These are phyloP conservation scores for Leucoraja ocellata DNA, from an alignment of 2,797 vertebrate genomes.

Conservation along the genomic window DNA sequence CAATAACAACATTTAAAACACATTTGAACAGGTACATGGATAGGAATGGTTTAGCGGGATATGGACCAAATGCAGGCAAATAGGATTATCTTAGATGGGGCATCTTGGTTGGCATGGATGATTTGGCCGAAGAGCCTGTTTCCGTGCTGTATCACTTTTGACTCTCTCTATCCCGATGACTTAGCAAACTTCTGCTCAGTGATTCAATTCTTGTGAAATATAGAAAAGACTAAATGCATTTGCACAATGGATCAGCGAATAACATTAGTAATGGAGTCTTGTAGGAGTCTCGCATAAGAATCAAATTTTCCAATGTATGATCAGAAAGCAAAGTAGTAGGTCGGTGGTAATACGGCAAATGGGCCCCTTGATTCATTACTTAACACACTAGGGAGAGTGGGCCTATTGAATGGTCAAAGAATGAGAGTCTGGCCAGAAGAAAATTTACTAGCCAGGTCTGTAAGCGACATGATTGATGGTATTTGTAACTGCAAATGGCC, in stretches of 20 bases:
- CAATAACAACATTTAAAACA: no score
- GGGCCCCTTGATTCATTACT: neutral
- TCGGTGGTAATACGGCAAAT: neutral
- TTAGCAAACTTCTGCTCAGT: neutral
- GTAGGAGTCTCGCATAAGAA: neutral
- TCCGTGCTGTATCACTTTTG: no score
- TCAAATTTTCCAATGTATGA: neutral
- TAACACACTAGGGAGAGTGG: neutral
- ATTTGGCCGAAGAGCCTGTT: no score
- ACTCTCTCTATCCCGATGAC: neutral
- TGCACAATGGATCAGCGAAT: no score
- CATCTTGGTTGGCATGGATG: no score
- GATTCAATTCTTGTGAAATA: neutral
- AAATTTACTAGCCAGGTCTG: neutral
- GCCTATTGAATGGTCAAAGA: neutral
- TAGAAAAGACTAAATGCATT: neutral
- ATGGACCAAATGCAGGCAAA: no score
- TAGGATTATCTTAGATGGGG: no score
- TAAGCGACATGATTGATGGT: neutral
- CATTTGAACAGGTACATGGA: no score
- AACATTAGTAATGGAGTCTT: no score
- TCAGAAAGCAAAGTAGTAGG: neutral
- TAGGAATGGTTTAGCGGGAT: no score
- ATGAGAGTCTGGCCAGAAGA: neutral
- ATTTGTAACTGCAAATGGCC: neutral